A percentile compares a stretch with the other conserved stretches of the same genome.
phyloP scores from a whole-genome alignment of 2,113 vertebrate species.

The Pyxicephalus adspersus region DNA sequence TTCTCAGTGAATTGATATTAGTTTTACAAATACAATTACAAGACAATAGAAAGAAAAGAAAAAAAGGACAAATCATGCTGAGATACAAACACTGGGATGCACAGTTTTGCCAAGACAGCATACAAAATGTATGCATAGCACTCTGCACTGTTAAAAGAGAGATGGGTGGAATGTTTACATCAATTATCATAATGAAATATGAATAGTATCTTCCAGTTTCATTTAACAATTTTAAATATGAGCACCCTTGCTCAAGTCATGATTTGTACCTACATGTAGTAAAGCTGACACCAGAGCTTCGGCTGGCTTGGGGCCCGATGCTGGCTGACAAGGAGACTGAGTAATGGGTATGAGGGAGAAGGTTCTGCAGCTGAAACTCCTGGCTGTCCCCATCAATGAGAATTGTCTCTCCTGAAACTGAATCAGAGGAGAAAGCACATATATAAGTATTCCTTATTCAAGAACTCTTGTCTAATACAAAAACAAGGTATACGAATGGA shows the following conservation, averaged over 20 bases:
- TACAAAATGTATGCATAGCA: too few relatives aligned
- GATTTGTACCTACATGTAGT: constrained; percentile 83
- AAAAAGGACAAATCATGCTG: too few relatives aligned
- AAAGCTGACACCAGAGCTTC: constrained; percentile 86
- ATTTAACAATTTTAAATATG: neutral
- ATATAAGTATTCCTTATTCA: neutral
- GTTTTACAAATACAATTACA: too few relatives aligned
- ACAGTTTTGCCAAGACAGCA: too few relatives aligned
- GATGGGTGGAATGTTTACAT: neutral
- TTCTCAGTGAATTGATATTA: too few relatives aligned
- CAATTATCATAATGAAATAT: neutral
- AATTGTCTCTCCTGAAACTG: constrained; percentile 89
- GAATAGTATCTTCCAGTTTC: neutral
- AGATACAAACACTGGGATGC: too few relatives aligned
- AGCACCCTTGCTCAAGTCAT: neutral
- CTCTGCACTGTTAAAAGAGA: neutral
- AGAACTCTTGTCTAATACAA: too few relatives aligned
- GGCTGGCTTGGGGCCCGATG: constrained; percentile 87
- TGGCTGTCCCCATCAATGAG: constrained; percentile 86
- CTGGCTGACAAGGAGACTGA: constrained; percentile 86
- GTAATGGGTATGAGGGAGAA: constrained; percentile 88
- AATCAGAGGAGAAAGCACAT: constrained; percentile 48
- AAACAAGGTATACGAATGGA: too few relatives aligned
- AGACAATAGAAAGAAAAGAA: too few relatives aligned
- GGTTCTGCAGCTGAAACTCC: constrained; percentile 84